Base-by-base conservation (phyloP, 2,888 invertebrate genomes). In the Liodrosophila aerea region DNA sequence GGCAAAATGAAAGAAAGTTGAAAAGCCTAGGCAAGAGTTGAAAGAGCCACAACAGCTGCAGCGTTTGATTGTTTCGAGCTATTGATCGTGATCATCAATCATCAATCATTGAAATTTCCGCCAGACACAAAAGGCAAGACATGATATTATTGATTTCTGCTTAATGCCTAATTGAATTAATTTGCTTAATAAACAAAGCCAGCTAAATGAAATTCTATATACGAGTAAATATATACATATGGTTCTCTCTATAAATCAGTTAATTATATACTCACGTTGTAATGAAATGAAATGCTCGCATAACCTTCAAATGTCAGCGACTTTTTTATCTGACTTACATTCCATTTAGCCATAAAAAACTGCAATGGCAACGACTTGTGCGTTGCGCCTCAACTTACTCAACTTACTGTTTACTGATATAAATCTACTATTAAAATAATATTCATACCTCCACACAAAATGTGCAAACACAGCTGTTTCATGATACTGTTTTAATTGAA, bases 301-400 rank as follows among this genome's bases (percentile, higher is more conserved):
- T 63, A 80, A 75, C 80, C 80, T 83, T 80, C 84, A 62, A 70
- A 71, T 81, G 84, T 81, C 84, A 77, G 75, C 77, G 81, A 62
- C 80, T 66, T 73, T 58, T 64, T 71, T 60, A 56, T 61, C 53
- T 50, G 71, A 37, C 64, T 68, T 68, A 68, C 69, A 69, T 68
- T 63, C 43, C 46, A 46, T 45, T 41, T 40, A 36, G 9, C 37
- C 31, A 52, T 36, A 41, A n/a, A 31, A 22, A 62, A 77, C 62
- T 63, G 68, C 81, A 77, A 54, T 66, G 43, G 31, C 56, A 56
- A 51, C 47, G 52, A 22, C 22, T 22, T 22, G 22, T 22, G 34
- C 54, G 57, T 71, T 59, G 57, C 39, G 54, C 22, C 5, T 22
- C 22, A 22, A n/a, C n/a, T n/a, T 22, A 5, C 5, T 22, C 22